Base-by-base conservation (phyloP, 2,797 vertebrate genomes). In the Halcyon badia region DNA sequence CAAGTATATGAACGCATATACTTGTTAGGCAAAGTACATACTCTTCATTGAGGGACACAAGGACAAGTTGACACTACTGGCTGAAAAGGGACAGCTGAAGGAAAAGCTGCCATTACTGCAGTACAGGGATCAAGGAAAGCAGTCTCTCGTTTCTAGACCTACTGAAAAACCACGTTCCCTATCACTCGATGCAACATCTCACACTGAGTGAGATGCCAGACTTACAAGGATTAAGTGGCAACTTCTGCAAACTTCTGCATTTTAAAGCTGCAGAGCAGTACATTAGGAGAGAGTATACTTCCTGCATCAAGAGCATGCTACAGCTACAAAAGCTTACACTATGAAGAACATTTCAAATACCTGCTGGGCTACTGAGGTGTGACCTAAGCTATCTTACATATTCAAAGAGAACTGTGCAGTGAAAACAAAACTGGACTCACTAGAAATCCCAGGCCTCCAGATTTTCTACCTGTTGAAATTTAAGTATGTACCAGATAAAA, bases 151-250 rank as follows among this genome's bases (percentile, higher is more conserved):
- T 91, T 71, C 20, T 28, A 24, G 7, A 9, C 2, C 15, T 89
- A 21, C 31, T 48, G 60, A 73, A 69, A 77, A 81, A 51, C 42
- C 24, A 51, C 4, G 0, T 56, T 78, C n/a, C 62, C 14, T 54
- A 6, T 7, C 0, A 0, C 30, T 42, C 13, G 0, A 33, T 21
- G 30, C 11, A 76, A 33, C 17, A 12, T 33, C 14, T 79, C 70
- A 49, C 1, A 1, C 52, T 61, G 31, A 30, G 6, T 26, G 13
- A 54, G 24, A 37, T 8, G 46, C 33, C 4, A 13, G 4, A 16
- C 28, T n/a, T 66, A 35, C 17, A n/a, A 35, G 14, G 21, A 31
- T 31, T 22, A 77, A 88, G 21, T 7, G 5, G 28, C 8, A 93
- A n/a, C 18, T 65, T 33, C 66, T 26, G 30, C 44, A 85, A 73